These are phyloP conservation scores for Mobula hypostoma DNA, from an alignment of 2,113 vertebrate species.

Conservation along the genomic window DNA sequence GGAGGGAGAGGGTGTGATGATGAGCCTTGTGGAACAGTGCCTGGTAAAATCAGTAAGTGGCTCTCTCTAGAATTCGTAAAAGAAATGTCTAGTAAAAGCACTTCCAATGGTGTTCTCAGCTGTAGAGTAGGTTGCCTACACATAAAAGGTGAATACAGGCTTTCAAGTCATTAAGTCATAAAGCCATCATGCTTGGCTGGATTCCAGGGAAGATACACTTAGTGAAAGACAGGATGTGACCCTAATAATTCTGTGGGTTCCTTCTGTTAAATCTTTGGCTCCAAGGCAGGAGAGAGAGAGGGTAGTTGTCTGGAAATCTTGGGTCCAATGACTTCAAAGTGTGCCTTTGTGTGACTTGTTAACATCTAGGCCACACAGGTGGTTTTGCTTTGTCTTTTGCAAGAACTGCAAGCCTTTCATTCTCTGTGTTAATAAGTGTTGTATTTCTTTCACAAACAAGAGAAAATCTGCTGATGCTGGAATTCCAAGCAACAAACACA, in stretches of 20 bases:
- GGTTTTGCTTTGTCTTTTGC: background rate
- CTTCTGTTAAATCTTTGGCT: background rate
- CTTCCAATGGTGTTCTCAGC: background rate
- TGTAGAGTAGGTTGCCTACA: background rate
- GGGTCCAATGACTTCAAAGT: background rate
- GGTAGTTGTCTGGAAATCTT: background rate
- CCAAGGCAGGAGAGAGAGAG: background rate
- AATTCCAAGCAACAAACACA: no score
- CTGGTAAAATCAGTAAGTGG: background rate
- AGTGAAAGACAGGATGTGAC: background rate
- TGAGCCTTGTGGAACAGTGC: background rate
- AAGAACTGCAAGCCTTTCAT: background rate
- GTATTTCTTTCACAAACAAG: background rate
- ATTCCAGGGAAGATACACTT: background rate
- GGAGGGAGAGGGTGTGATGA: no score
- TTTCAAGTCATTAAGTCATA: conserved; percentile 24
- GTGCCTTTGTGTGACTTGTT: no score
- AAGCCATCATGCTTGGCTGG: conserved; percentile 4
- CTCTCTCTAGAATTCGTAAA: background rate
- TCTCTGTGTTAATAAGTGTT: background rate
- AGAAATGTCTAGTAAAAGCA: background rate
- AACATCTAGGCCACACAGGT: background rate
- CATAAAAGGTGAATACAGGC: background rate
- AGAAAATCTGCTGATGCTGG: no score
- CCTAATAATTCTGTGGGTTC: background rate